Base-by-base conservation (phyloP, 2,888 invertebrate genomes). In the Melinopterus prodromus region DNA sequence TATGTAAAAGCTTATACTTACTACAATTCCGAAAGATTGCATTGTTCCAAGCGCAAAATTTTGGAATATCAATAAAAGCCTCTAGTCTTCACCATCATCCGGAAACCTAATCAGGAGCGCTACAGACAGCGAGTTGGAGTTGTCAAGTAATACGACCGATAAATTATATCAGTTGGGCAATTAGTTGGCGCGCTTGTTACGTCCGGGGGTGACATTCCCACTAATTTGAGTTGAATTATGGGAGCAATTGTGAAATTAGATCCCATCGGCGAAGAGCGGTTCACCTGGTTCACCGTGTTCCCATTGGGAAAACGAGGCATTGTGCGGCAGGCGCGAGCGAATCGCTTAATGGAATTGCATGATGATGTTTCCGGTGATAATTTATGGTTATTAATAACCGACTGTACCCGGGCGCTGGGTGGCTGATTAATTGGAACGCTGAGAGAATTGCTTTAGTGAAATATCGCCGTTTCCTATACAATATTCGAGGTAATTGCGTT, bases 211-310 rank as follows among this genome's bases (percentile, higher is more conserved):
- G 85, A 85, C 84, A 84, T 80, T 77, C 83, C 82, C 79, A 81
- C 82, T 85, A 85, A 84, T 85, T 79, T 82, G 82, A 82, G 78
- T 86, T 88, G 88, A 88, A 86, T 89, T 88, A 89, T 88, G 88
- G 86, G 87, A 86, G 87, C 88, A 89, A 89, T 88, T 88, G 87
- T 85, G 88, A 87, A 88, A 89, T 89, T 88, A 88, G 87, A 88
- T 87, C 74, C 35, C 53, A 72, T 71, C 36, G 71, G n/a, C 53
- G 72, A 35, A 37, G n/a, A 35, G 74, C 74, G 74, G 74, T 74
- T 74, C 74, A 74, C 74, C 74, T 74, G 74, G 74, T 74, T 35
- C 74, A 35, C 74, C 2, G 36, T 37, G 36, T n/a, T 36, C 74
- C 76, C 69, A 38, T 37, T 35, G 72, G 53, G 12, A 6, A n/a